Evolutionary conservation across 2,888 invertebrate genomes (phyloP), one percentile per base, ranked within the genome.

Genomic region (Hemistola chrysoprasaria): DNA sequence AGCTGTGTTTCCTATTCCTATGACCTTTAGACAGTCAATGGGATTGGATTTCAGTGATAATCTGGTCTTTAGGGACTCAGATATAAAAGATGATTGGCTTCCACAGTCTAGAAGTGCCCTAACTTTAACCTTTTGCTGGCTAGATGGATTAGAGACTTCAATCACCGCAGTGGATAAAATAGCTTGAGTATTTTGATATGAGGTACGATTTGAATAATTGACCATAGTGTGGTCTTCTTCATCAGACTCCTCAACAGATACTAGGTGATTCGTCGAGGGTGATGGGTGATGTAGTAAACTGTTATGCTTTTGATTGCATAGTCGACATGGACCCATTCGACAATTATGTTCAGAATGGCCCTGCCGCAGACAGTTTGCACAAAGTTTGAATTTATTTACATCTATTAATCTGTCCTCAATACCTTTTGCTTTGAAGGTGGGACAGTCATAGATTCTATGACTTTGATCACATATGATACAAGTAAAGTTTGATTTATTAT

Each of bases 401-500:
- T 46, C 44, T n/a, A 20, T 8, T 6, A 47, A 25, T 22, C 34
- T 31, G 6, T 48, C 47, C 5, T 38, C 25, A n/a, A 54, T 11
- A 4, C 11, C 22, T 21, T 54, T 58, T 1, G 47, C 22, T 20
- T 51, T 52, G 29, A 59, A 62, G 1, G 25, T 46, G 0, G 44
- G 44, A 40, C 59, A 62, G 22, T 59, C 52, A 34, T 55, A 59
- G 4, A 60, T 59, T 23, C 30, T 42, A 32, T 63, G 63, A 10
- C 35, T 5, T 0, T 28, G 35, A 10, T 55, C 40, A 9, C 59
- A 60, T 31, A 58, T 28, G 6, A 54, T 39, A 10, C 57, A 61
- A 5, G 22, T 8, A 35, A 10, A 10, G 1, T 11, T 25, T 25
- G 25, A 9, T 9, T 25, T 6, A 9, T 25, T 6, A 9, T 1